Base-by-base conservation (phyloP, 1,140 invertebrate species). In the Solenopsis invicta region DNA sequence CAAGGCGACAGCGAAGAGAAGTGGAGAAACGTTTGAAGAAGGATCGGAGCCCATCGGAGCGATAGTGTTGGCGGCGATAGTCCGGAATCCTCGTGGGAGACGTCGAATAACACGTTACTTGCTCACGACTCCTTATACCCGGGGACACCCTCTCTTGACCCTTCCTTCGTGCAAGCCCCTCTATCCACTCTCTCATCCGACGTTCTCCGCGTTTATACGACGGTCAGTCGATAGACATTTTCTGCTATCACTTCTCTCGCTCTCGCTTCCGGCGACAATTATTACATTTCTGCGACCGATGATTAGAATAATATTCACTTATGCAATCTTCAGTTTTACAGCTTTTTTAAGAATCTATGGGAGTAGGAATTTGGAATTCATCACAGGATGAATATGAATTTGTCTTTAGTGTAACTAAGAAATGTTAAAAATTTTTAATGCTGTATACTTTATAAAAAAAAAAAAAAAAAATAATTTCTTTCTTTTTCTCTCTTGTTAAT, bases 101-200 rank as follows among this genome's bases (percentile, higher is more conserved):
- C 85, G 72, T 91, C 76, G 75, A 86, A 87, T 91, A 89, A 82
- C 90, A 87, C 87, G 91, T 91, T 92, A 91, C 88, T 91, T 89
- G 90, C 90, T 72, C 75, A 89, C 88, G 90, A 87, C 90, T 88
- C 87, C 89, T 91, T 90, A 90, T 75, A 90, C 90, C 85, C 88
- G 88, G 62, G 76, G 76, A 89, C 88, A 78, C 74, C 34, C 71
- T 80, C 88, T 75, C 85, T 89, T 90, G 72, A 89, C 89, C 50
- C 66, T 64, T 37, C 54, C 21, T 29, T 45, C 84, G 69, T 62
- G 56, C 34, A 48, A 84, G 24, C 34, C 64, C 9, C 1, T 37
- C 67, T 61, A 67, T 61, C 78, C 62, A 59, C 52, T 34, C 64
- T 34, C 64, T 62, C 54, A 54, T 50, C 21, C 56, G 13, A 69